Conservation (phyloP, 2,113 vertebrate species). For the Falco punctatus region DNA sequence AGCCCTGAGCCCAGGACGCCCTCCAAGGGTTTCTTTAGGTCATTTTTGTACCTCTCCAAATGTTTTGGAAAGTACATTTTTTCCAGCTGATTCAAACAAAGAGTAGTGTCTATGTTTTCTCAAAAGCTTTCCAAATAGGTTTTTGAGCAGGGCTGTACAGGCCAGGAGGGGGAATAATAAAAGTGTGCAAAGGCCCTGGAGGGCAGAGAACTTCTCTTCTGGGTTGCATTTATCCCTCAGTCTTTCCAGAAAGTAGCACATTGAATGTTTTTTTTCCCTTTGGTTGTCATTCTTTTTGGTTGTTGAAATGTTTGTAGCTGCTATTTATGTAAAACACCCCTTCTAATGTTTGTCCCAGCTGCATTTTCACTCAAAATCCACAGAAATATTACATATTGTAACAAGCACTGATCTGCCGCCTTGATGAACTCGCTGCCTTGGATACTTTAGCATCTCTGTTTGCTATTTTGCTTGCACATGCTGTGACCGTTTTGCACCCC, state of each 20-base stretch:
- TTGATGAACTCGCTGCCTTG: background rate
- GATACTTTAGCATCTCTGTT: background rate
- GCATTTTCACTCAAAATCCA: background rate
- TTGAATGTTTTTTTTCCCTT: accelerated
- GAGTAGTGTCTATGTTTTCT: background rate
- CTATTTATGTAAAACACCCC: background rate
- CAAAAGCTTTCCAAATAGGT: background rate
- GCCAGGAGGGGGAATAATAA: background rate
- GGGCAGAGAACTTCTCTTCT: background rate
- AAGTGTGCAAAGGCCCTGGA: background rate
- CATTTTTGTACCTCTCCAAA: background rate
- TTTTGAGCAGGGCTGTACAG: background rate
- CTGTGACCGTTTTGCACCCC: background rate
- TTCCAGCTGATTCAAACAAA: conserved; percentile 13
- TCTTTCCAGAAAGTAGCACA: background rate
- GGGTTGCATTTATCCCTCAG: background rate
- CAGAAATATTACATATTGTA: background rate
- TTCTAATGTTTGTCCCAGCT: background rate
- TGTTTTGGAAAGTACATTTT: conserved; percentile 1
- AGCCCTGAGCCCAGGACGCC: background rate
- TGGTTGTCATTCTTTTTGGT: background rate
- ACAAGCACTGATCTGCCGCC: background rate
- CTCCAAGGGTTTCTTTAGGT: conserved; percentile 4
- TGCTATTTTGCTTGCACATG: background rate
- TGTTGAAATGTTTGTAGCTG: background rate